These are phyloP conservation scores for Notolabrus celidotus DNA, from an alignment of 2,797 vertebrate genomes.

Conservation along the genomic window DNA sequence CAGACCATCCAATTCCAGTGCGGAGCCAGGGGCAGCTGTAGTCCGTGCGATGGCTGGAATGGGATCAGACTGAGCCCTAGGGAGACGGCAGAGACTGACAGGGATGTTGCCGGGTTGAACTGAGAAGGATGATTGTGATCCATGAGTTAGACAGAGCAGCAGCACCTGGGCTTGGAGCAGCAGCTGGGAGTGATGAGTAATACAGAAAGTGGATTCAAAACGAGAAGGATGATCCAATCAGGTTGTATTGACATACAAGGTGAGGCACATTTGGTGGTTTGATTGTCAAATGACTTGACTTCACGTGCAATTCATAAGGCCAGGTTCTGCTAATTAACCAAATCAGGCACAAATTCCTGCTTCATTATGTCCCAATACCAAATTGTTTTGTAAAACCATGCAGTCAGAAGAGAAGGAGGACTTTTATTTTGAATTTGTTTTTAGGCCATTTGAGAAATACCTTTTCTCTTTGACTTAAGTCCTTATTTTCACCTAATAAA, in stretches of 20 bases:
- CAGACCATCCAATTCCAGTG: conserved; percentile 76
- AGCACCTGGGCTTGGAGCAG: conserved; percentile 78
- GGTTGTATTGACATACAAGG: conserved; percentile 52
- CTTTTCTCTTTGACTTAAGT: conserved; percentile 4
- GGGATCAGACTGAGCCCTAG: conserved; percentile 75
- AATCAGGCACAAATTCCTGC: background rate
- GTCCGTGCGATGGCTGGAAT: conserved; percentile 70
- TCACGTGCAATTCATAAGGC: conserved; percentile 29
- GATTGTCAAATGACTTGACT: conserved; percentile 39
- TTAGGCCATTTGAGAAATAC: background rate
- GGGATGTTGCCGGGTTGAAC: conserved; percentile 76
- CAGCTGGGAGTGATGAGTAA: conserved; percentile 69
- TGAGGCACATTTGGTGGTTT: conserved; percentile 31
- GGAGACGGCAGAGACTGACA: conserved; percentile 77
- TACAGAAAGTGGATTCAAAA: conserved; percentile 59
- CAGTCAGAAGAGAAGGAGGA: background rate
- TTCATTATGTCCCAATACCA: conserved; percentile 1
- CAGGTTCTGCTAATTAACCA: conserved; percentile 1
- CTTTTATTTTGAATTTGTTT: conserved; percentile 13
- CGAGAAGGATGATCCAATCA: conserved; percentile 68
- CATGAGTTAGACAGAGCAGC: conserved; percentile 74
- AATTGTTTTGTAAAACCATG: background rate
- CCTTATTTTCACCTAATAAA: conserved; percentile 26
- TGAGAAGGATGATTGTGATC: conserved; percentile 82
- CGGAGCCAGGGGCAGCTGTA: conserved; percentile 74